Evolutionary conservation across 1,140 invertebrate species (phyloP).

Genomic region (Drosophila pruinosa): DNA sequence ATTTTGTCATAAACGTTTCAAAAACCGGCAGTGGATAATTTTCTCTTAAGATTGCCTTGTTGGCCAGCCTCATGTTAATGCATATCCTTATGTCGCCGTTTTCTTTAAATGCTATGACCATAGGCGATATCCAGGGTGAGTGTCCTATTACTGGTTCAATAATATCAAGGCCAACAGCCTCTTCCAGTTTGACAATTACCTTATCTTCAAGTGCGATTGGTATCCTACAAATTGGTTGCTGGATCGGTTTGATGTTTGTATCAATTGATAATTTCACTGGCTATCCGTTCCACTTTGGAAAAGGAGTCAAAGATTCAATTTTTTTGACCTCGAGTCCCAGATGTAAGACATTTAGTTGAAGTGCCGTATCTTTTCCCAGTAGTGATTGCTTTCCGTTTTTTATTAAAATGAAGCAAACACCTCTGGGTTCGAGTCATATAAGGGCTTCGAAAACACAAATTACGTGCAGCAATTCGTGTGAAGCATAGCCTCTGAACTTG

Average conservation of each 20-base stretch:
- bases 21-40: constrained; percentile 40
- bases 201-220: too few relatives aligned
- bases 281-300: constrained; percentile 6
- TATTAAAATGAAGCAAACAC: constrained; percentile 2
- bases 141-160: constrained; percentile 12
- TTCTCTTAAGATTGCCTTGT: constrained; percentile 22
- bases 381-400: constrained; percentile 24
- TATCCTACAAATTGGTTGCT: constrained; percentile 21
- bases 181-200: background rate
- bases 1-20: constrained; percentile 30
- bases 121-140: constrained; percentile 13
- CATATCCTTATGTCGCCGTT: constrained; percentile 27
- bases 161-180: constrained; percentile 5
- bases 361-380: constrained; percentile 17
- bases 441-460: too few relatives aligned
- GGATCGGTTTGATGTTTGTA: background rate
- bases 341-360: constrained; percentile 10
- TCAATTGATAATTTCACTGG: constrained; percentile 7
- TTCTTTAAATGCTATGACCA: constrained; percentile 5
- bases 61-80: constrained; percentile 35
- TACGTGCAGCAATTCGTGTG: too few relatives aligned
- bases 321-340: background rate
- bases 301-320: background rate
- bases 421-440: background rate
- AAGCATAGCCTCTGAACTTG: constrained; percentile 7